Conservation (phyloP, 1,140 invertebrate species). For the Zaprionus ghesquierei region DNA sequence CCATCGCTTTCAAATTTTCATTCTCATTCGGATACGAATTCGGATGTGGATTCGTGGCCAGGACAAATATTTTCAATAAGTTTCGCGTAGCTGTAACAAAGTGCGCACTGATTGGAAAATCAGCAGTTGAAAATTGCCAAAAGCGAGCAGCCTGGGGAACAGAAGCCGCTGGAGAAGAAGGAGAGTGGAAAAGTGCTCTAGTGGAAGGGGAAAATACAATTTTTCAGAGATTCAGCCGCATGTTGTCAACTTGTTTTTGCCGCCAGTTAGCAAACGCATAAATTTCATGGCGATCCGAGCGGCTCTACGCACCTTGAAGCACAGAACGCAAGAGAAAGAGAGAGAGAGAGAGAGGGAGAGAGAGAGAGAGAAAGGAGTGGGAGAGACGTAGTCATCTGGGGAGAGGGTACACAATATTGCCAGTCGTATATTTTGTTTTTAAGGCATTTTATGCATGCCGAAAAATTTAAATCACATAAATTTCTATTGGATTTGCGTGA, state of each 20-base stretch:
- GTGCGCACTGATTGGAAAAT: slow-evolving; percentile 79
- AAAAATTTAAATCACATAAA: slow-evolving; percentile 77
- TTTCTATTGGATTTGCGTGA: slow-evolving; percentile 68
- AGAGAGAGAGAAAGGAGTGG: background rate
- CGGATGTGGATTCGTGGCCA: slow-evolving; percentile 47
- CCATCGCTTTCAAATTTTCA: slow-evolving; percentile 14
- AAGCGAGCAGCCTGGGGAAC: slow-evolving; percentile 13
- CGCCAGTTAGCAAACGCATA: slow-evolving; percentile 71
- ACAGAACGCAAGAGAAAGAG: background rate
- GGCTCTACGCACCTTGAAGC: slow-evolving; percentile 61
- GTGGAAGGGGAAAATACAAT: slow-evolving; percentile 48
- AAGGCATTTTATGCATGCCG: slow-evolving; percentile 72
- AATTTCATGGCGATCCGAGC: slow-evolving; percentile 66
- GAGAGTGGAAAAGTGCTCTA: background rate
- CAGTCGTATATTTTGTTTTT: slow-evolving; percentile 70
- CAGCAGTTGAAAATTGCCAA: slow-evolving; percentile 75
- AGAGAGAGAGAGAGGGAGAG: background rate
- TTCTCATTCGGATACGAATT: slow-evolving; percentile 30
- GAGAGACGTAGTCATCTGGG: background rate
- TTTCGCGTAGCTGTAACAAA: slow-evolving; percentile 60
- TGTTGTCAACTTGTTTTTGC: slow-evolving; percentile 58
- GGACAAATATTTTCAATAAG: slow-evolving; percentile 80
- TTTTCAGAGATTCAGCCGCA: slow-evolving; percentile 61
- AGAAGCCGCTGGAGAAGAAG: background rate
- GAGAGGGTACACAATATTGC: slow-evolving; percentile 48